Evolutionary conservation across 2,888 invertebrate genomes (phyloP).

Genomic region (Coleophora deauratella): DNA sequence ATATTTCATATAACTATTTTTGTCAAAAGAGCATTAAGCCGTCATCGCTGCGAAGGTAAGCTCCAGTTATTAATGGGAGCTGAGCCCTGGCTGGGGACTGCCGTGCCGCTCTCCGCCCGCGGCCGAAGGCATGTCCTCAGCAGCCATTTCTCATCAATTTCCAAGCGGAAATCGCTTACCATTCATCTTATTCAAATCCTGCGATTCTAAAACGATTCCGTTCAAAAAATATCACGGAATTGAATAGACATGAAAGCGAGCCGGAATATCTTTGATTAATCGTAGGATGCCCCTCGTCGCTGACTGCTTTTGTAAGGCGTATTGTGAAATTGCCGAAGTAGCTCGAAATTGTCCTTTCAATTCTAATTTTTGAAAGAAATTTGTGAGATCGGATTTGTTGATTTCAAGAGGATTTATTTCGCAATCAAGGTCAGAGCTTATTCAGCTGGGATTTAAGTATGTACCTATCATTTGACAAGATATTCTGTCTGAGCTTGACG

Average conservation of each 20-base stretch:
- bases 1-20: no score
- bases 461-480: no score
- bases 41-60: no score
- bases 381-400: background rate
- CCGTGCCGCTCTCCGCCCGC: slow-evolving; percentile 1
- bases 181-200: slow-evolving; percentile 29
- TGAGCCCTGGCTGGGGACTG: background rate
- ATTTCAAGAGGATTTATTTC: no score
- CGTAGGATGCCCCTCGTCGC: slow-evolving; percentile 26
- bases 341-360: background rate
- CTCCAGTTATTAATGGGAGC: background rate
- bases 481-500: no score
- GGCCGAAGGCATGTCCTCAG: slow-evolving; percentile 13
- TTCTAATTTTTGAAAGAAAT: background rate
- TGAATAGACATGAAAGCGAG: slow-evolving; percentile 41
- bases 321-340: slow-evolving; percentile 1
- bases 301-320: slow-evolving; percentile 34
- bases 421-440: no score
- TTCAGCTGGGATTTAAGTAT: no score
- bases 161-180: slow-evolving; percentile 27
- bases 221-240: slow-evolving; percentile 45
- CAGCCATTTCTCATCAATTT: slow-evolving; percentile 22
- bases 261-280: slow-evolving; percentile 44
- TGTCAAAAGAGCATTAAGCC: no score
- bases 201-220: slow-evolving; percentile 47